Evolutionary conservation across 1,140 invertebrate genomes (phyloP), one percentile per base, ranked within the genome.

Genomic region (Adelges cooleyi): DNA sequence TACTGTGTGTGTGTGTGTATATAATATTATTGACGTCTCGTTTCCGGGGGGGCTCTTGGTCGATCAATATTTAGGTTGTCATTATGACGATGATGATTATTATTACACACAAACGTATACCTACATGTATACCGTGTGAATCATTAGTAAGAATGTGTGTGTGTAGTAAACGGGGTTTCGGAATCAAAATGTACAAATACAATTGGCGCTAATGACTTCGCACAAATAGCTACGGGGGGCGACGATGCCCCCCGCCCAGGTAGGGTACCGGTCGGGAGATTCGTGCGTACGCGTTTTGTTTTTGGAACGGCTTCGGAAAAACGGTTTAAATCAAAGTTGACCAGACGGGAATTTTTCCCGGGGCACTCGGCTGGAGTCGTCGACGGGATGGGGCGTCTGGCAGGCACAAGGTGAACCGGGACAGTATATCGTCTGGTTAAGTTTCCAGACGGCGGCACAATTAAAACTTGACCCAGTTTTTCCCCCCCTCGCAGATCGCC

Each of bases 51-150:
- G 29, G 29, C 29, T 33, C 29, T n/a, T 11, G 29, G 56, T 46
- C 42, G 56, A 62, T 62, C 56, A 62, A 62, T 62, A 62, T 62
- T 62, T 62, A n/a, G 46, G 50, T 46, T 62, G 56, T 62, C 56
- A 46, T 62, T 46, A 62, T 62, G 56, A 62, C 46, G 56, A 62
- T 62, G 27, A 59, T 59, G 42, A 25, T 59, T 59, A 56, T 23
- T 23, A 36, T 23, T 36, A 36, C 8, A 17, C 5, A 11, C 29
- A 11, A 5, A 11, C 29, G 29, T 11, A 33, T 11, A 33, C 29
- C 5, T 11, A 33, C 29, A 33, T 11, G 11, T 11, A 33, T 22
- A 62, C 56, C 56, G 56, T 62, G 56, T 62, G 56, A 62, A 62
- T 62, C 56, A 62, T 62, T 62, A 62, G 56, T 46, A 22, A 5